Evolutionary conservation across 2,797 vertebrate genomes (phyloP), one percentile per base, ranked within the genome.

Genomic region (Aphelocoma californica): DNA sequence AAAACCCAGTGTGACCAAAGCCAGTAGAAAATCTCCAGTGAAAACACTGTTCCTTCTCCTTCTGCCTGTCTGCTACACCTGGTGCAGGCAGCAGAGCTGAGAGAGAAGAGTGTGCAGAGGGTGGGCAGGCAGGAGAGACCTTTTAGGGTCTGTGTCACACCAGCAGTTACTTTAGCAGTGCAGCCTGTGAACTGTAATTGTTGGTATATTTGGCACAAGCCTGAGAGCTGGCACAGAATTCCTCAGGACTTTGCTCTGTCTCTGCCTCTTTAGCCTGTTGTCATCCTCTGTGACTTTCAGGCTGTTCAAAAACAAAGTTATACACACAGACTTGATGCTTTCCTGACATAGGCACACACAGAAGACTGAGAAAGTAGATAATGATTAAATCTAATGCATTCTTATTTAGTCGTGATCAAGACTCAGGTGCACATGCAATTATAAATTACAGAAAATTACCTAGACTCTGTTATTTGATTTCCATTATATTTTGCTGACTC

Each of bases 401-500:
- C 32, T 53, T 77, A 45, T 56, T 87, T 69, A 51, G 28, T 36
- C 0, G 0, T 90, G 85, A 86, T 95, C 87, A 72, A 78, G 54
- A 80, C 26, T 25, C n/a, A 60, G 48, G 32, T 88, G 45, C 57
- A 62, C 50, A 40, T 7, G 5, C 28, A 91, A 81, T 61, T 77
- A 71, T 12, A 7, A 57, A 36, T n/a, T 50, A 29, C 28, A 67
- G 78, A 90, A 81, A 91, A 92, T 65, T 0, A 57, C 82, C 67
- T 54, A 28, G 79, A 47, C 47, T 54, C 38, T 78, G 34, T 87
- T 77, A 57, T 61, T 83, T 83, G 61, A 64, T 87, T 90, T 88
- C 57, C 34, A 12, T 81, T 69, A 7, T 21, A 42, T 67, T 92
- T 91, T 88, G 65, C 72, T 93, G 87, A 86, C 56, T 77, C 32